A percentile compares a stretch with the other conserved stretches of the same genome.
phyloP scores from a whole-genome alignment of 2,797 vertebrate genomes.

The Tangara arthus region DNA sequence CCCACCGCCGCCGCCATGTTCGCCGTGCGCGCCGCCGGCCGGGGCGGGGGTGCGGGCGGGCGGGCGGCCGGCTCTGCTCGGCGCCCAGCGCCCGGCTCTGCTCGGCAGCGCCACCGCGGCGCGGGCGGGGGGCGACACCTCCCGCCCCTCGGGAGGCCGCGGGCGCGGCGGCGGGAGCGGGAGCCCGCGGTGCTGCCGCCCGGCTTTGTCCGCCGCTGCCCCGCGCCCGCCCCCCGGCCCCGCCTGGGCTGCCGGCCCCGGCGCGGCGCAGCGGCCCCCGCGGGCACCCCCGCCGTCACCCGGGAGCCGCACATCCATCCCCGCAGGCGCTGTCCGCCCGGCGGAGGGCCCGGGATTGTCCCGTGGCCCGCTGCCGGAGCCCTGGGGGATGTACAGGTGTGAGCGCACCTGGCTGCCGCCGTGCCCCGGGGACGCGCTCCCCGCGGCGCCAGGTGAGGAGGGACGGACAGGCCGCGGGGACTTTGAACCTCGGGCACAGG shows the following conservation, averaged over 20 bases:
- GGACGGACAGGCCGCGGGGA: neutral
- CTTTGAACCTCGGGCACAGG: neutral
- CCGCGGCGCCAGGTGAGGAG: neutral
- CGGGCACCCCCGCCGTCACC: neutral
- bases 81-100: neutral
- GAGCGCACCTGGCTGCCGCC: neutral
- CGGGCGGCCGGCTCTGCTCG: neutral
- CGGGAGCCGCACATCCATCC: neutral
- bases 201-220: neutral
- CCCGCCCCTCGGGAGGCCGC: neutral
- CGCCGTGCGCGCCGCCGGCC: constrained; percentile 65
- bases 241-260: neutral
- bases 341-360: fast-evolving
- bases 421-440: neutral
- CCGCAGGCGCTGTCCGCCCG: fast-evolving
- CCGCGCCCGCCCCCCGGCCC: neutral
- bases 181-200: neutral
- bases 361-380: fast-evolving
- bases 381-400: neutral
- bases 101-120: constrained; percentile 52
- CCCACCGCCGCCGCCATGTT: constrained; percentile 95
- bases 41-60: neutral
- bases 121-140: neutral
- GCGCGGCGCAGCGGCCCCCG: neutral
- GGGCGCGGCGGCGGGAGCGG: neutral